Evolutionary conservation across 64 coral and sea anemone genomes (phyloP).

Genomic region (Platygyra sinensis): DNA sequence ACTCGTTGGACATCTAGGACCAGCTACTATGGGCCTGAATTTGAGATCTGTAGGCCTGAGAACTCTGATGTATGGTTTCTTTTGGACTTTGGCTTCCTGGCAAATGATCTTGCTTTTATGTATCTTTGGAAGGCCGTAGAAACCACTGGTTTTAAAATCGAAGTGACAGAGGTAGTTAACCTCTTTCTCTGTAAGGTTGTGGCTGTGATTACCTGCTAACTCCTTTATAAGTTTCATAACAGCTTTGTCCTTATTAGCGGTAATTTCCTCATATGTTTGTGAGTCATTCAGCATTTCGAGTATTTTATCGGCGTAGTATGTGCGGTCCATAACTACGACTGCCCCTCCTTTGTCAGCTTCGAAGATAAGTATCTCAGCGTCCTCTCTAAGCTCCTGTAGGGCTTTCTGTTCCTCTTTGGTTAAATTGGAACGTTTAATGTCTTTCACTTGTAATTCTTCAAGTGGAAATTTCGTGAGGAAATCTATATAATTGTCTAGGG

Average conservation of each 20-base stretch:
- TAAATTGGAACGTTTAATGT: slow-evolving; percentile 46
- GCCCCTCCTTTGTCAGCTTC: slow-evolving; percentile 40
- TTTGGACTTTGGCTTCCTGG: slow-evolving; percentile 20
- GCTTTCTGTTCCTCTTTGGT: slow-evolving; percentile 39
- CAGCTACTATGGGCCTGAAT: too few species aligned
- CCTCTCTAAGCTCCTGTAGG: slow-evolving; percentile 37
- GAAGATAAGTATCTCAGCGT: slow-evolving; percentile 39
- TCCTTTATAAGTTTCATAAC: slow-evolving; percentile 26
- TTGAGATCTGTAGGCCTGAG: too few species aligned
- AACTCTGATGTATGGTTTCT: too few species aligned
- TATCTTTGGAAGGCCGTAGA: slow-evolving; percentile 26
- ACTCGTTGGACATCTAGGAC: too few species aligned
- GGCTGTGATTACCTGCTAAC: slow-evolving; percentile 29
- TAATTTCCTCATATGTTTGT: slow-evolving; percentile 21
- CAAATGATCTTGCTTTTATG: slow-evolving; percentile 42
- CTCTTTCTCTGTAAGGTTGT: slow-evolving; percentile 25
- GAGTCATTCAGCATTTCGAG: slow-evolving; percentile 31
- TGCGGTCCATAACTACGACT: slow-evolving; percentile 45
- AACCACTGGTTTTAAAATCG: slow-evolving; percentile 49
- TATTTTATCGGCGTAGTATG: slow-evolving; percentile 51
- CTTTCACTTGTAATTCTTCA: slow-evolving; percentile 51
- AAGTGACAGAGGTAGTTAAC: too few species aligned
- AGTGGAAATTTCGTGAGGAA: slow-evolving; percentile 52
- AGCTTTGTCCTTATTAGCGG: slow-evolving; percentile 15
- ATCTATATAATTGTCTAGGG: slow-evolving; percentile 40